phyloP scores from a whole-genome alignment of 2,797 vertebrate species.

The Dallia pectoralis region DNA sequence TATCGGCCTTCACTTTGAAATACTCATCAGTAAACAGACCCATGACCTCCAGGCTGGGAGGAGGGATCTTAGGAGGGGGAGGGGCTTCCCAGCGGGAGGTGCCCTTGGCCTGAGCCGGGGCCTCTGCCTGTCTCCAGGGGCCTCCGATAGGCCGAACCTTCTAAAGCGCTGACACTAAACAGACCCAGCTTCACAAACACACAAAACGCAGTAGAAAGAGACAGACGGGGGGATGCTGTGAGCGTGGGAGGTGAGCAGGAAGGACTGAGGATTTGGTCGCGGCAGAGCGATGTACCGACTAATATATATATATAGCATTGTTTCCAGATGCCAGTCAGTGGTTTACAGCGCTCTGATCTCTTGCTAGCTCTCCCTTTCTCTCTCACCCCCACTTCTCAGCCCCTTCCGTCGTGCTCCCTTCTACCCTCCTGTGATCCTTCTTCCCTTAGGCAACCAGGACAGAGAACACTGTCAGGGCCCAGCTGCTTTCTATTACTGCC shows the following conservation, averaged over 20 bases:
- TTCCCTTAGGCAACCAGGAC: constrained; percentile 60
- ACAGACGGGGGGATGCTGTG: constrained; percentile 23
- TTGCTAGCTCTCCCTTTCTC: not conserved
- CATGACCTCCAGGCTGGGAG: constrained; percentile 3
- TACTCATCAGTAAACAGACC: not conserved
- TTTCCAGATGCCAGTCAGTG: constrained; percentile 86
- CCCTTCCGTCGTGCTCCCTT: constrained; percentile 32
- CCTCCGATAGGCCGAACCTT: not conserved
- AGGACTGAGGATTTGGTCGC: not conserved
- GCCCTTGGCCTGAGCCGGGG: not conserved
- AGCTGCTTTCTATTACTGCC: constrained; percentile 80
- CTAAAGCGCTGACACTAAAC: constrained; percentile 47
- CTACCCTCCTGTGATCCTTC: constrained; percentile 53
- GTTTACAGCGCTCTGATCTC: not conserved
- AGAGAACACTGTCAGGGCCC: constrained; percentile 72
- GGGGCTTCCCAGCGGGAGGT: not conserved
- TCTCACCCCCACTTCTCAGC: constrained; percentile 20
- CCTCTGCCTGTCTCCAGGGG: not conserved
- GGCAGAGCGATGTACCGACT: too few species aligned
- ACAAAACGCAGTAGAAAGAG: constrained; percentile 42
- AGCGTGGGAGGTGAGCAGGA: not conserved
- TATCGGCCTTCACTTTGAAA: constrained; percentile 1
- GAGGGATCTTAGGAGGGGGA: not conserved
- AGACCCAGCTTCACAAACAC: constrained; percentile 69
- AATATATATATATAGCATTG: constrained; percentile 75